Evolutionary conservation across 2,888 invertebrate species (phyloP), one percentile per base, ranked within the genome.

Genomic region (Perizoma affinitatum): DNA sequence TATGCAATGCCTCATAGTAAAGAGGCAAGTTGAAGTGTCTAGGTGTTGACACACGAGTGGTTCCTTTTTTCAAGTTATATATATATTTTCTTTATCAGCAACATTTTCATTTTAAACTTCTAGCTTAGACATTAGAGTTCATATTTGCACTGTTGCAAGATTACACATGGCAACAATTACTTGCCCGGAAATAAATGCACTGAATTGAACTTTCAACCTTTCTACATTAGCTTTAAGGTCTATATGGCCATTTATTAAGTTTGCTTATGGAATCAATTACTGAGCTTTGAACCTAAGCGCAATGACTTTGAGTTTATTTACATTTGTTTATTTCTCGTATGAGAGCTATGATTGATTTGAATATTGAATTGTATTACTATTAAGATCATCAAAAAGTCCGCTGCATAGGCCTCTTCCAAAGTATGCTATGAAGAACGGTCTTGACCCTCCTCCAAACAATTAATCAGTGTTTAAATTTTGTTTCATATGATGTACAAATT

Each of bases 221-320:
- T 52, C 40, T 0, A 0, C 2, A 0, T 6, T 5, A 3, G 1
- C 0, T 33, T 49, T 68, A 70, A 54, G 58, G 55, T 56, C 45
- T 41, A 9, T 60, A 70, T 60, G 66, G 38, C 33, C 11, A 54
- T 58, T 41, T 63, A 53, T 61, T 35, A 34, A 34, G 50, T 55
- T 49, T 48, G 66, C 44, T 22, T 53, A 62, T 58, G 64, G 44
- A 64, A 66, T 58, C 65, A 58, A 66, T 72, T 63, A 69, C 54
- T 61, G 53, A 57, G 54, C 61, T 61, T 50, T 46, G 57, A 50
- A 61, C 67, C 10, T 44, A 44, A 58, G 34, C 33, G 10, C 44
- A 44, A 44, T 58, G 45, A 58, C 33, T 58, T 54, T 5, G 33
- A 51, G 51, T 58, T 51, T 54, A 58, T 45, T 51, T 54, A 4